Evolutionary conservation across 1,140 invertebrate genomes (phyloP).

Genomic region (Mya arenaria): DNA sequence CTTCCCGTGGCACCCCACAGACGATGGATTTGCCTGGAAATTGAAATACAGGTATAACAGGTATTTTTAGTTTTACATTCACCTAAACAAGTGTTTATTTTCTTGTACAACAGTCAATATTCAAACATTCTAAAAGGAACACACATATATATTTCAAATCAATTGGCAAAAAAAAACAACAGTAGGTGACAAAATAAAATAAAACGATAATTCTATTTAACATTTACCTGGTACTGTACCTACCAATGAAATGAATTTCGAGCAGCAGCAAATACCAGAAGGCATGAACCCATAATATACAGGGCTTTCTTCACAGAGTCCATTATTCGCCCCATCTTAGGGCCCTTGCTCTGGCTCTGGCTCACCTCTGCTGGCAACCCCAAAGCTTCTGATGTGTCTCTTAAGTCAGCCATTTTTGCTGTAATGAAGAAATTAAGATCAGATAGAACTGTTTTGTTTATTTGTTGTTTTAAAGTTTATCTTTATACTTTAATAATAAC

Average conservation of each 20-base stretch:
- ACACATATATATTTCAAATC: neutral
- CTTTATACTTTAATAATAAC: too few species aligned
- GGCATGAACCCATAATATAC: constrained; percentile 88
- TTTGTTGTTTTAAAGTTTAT: too few species aligned
- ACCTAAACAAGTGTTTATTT: too few species aligned
- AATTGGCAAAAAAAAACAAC: neutral
- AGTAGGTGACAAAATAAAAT: neutral
- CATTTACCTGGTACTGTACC: constrained; percentile 64
- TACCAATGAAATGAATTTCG: constrained; percentile 93
- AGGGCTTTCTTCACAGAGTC: constrained; percentile 75
- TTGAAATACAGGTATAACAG: neutral
- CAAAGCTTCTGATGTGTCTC: too few species aligned
- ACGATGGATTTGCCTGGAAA: constrained; percentile 88
- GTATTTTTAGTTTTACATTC: too few species aligned
- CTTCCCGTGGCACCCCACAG: constrained; percentile 93
- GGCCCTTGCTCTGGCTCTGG: too few species aligned
- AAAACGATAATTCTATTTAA: too few species aligned
- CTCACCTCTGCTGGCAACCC: too few species aligned
- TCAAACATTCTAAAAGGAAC: neutral
- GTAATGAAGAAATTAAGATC: too few species aligned
- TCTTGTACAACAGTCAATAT: neutral
- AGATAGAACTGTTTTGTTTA: too few species aligned
- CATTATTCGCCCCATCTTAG: constrained; percentile 21
- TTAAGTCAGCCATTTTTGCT: too few species aligned
- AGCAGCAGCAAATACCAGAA: constrained; percentile 89